Conservation (phyloP, 2,797 vertebrate species). For the Triplophysa bombifrons region DNA sequence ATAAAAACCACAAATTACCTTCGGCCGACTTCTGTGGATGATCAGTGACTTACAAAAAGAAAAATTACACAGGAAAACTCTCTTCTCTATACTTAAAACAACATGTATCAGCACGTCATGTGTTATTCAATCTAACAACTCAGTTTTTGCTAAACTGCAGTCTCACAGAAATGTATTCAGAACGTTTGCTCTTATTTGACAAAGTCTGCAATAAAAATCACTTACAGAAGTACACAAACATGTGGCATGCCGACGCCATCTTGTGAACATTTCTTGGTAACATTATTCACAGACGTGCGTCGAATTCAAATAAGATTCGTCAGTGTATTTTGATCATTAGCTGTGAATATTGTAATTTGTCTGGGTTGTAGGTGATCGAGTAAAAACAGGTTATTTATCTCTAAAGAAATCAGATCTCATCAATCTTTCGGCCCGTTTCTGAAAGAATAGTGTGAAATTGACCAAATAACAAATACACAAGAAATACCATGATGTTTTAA, state of each 20-base stretch:
- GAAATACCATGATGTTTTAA: no score
- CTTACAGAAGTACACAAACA: slow-evolving; percentile 63
- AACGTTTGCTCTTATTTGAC: not conserved
- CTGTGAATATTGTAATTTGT: not conserved
- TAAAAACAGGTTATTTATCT: not conserved
- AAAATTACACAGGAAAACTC: not conserved
- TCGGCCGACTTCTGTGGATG: not conserved
- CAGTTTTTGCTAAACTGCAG: not conserved
- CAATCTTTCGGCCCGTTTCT: not conserved
- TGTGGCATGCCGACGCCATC: slow-evolving; percentile 77
- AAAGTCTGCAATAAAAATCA: not conserved
- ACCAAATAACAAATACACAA: not conserved
- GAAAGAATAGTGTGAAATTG: not conserved
- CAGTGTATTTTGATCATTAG: not conserved
- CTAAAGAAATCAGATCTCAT: not conserved
- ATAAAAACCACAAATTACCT: slow-evolving; percentile 2
- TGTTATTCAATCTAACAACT: not conserved
- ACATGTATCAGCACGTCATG: not conserved
- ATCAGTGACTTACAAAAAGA: not conserved
- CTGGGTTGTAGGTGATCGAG: not conserved
- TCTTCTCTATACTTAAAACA: not conserved
- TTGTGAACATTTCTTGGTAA: slow-evolving; percentile 65
- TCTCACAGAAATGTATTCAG: not conserved
- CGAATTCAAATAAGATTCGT: not conserved
- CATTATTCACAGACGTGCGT: not conserved